Base-by-base conservation (phyloP, 1,140 invertebrate genomes). In the Drosophila gunungcola region DNA sequence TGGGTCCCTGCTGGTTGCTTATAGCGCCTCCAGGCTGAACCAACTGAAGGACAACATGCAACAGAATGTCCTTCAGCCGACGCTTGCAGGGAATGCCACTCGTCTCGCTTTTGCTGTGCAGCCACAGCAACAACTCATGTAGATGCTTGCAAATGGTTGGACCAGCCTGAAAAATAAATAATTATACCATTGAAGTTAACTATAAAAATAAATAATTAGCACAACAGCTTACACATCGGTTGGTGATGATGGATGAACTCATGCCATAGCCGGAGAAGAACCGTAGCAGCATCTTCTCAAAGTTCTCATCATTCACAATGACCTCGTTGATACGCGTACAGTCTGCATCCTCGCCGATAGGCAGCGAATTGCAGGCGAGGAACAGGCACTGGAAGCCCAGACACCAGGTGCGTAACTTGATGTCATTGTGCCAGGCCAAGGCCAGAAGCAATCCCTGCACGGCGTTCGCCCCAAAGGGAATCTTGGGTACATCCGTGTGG, bases 401-500 rank as follows among this genome's bases (percentile, higher is more conserved):
- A 69, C 95, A 96, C 96, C 96, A 96, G 3, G 95, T 95, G 34
- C 95, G 93, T 6, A 96, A 92, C 39, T 96, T 95, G 42, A 96
- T 93, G 52, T 94, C 94, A 21, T 95, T 94, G 79, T 95, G 94
- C 93, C 94, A 94, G 2, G 94, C 94, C 42, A 96, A 91, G 3
- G 96, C 95, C 45, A 94, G 93, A 45, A 98, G 94, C 10, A 97
- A 92, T 43, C 95, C 95, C 67, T 94, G 94, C 16, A 97, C 95
- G 11, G 96, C 95, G 80, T 95, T 94, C 0, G 95, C 93, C 43
- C 95, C 95, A 34, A 97, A 93, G 9, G 95, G 94, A 60, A 97
- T 95, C 46, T 95, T 94, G 27, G 96, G 96, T 48, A 94, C 94
- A 54, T 95, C 93, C 4, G 94, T 94, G 5, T 96, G 94, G 85